A percentile compares a stretch with the other conserved stretches of the same genome.
Conservation (phyloP, 1,140 invertebrate species). For the Melanaphis sacchari region DNA sequence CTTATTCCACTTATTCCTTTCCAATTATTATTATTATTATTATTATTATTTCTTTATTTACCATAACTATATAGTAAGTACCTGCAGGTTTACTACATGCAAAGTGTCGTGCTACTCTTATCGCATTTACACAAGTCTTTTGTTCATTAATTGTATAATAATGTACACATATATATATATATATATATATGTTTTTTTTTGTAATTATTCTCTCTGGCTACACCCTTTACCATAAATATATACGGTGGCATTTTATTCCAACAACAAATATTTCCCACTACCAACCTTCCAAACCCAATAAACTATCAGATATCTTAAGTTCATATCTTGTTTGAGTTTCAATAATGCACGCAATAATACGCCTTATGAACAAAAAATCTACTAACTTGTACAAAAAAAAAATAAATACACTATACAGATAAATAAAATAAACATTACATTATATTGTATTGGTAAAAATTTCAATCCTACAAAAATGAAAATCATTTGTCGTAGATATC, state of each 20-base stretch:
- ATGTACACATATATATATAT: background rate
- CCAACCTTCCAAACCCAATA: conserved; percentile 38
- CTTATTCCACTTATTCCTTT: no score
- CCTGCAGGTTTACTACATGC: conserved; percentile 37
- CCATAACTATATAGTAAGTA: conserved; percentile 1
- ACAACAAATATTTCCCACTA: conserved; percentile 22
- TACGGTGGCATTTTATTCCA: conserved; percentile 43
- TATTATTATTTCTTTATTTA: conserved; percentile 12
- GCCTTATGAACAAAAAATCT: conserved; percentile 23
- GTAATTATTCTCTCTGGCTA: conserved; percentile 49
- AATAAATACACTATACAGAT: conserved; percentile 12
- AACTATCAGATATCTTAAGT: conserved; percentile 49
- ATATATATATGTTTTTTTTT: background rate
- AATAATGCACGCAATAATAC: conserved; percentile 51
- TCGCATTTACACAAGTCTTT: conserved; percentile 55
- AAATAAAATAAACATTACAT: background rate
- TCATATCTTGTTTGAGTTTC: conserved; percentile 45
- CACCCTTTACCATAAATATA: conserved; percentile 21
- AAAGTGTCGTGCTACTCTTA: conserved; percentile 56
- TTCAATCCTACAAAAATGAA: background rate
- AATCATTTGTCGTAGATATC: background rate
- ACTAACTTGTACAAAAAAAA: background rate
- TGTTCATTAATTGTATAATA: conserved; percentile 52
- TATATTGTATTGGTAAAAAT: background rate
- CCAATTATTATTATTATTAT: background rate